phyloP scores from a whole-genome alignment of 2,888 invertebrate genomes.

The Drosophila emarginata region DNA sequence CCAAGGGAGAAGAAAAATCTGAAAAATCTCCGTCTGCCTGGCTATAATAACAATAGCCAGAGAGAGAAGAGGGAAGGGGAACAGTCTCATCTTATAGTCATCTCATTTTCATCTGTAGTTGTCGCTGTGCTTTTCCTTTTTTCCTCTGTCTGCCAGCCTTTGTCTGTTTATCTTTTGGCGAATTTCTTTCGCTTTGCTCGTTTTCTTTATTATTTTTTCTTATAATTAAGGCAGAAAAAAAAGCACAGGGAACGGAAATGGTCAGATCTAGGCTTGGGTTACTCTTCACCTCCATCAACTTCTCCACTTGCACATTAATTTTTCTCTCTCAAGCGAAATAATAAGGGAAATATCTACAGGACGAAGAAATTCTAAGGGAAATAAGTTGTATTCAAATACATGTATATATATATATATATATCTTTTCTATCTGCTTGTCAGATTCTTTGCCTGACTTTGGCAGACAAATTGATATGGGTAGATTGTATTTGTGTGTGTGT shows the following conservation, averaged over 20 bases:
- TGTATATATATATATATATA: constrained; percentile 14
- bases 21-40: constrained; percentile 58
- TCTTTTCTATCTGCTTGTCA: constrained; percentile 30
- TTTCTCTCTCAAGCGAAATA: neutral
- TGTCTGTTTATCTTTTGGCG: constrained; percentile 74
- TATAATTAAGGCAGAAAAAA: constrained; percentile 66
- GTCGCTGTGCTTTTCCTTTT: constrained; percentile 25
- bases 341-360: constrained; percentile 9
- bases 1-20: constrained; percentile 41
- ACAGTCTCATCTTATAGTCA: constrained; percentile 33
- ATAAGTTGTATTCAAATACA: constrained; percentile 16
- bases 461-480: constrained; percentile 34
- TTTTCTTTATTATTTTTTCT: constrained; percentile 53
- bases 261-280: constrained; percentile 8
- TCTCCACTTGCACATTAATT: neutral
- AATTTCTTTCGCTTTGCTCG: constrained; percentile 55
- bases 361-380: neutral
- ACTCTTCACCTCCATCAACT: neutral
- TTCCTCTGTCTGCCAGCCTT: constrained; percentile 32
- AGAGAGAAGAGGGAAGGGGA: neutral
- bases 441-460: constrained; percentile 43
- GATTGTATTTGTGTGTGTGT: neutral
- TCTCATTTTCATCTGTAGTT: constrained; percentile 34
- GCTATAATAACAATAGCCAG: constrained; percentile 58
- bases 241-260: constrained; percentile 2